phyloP scores from a whole-genome alignment of 2,888 invertebrate species.

The Apamea sordens region DNA sequence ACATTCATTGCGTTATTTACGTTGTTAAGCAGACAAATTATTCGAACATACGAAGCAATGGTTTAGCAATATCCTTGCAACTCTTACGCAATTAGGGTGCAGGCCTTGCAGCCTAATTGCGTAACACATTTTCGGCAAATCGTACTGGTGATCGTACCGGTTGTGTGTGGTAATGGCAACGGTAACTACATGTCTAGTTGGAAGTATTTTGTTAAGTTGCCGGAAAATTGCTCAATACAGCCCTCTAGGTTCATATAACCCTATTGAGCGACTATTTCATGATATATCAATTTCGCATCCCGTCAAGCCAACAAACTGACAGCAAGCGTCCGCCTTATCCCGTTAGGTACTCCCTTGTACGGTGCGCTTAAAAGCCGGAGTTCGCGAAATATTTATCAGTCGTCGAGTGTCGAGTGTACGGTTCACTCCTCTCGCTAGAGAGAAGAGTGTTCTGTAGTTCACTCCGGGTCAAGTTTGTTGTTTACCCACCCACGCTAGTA shows the following conservation, averaged over 20 bases:
- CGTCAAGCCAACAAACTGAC: slow-evolving; percentile 19
- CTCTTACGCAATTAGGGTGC: too few species aligned
- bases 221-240: neutral
- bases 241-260: too few species aligned
- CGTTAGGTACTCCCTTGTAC: neutral
- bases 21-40: too few species aligned
- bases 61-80: too few species aligned
- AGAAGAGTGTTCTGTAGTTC: neutral
- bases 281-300: neutral
- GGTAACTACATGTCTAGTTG: neutral
- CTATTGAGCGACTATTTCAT: too few species aligned
- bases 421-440: neutral
- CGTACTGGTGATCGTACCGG: too few species aligned
- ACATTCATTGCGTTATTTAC: too few species aligned
- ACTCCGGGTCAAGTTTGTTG: neutral
- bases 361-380: neutral
- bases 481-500: neutral
- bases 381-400: neutral
- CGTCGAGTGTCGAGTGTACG: neutral
- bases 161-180: neutral
- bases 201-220: neutral
- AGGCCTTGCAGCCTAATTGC: too few species aligned
- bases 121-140: too few species aligned
- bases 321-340: neutral
- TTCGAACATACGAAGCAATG: too few species aligned